Evolutionary conservation across 1,140 invertebrate genomes (phyloP).

Genomic region (Bombus cullumanus): DNA sequence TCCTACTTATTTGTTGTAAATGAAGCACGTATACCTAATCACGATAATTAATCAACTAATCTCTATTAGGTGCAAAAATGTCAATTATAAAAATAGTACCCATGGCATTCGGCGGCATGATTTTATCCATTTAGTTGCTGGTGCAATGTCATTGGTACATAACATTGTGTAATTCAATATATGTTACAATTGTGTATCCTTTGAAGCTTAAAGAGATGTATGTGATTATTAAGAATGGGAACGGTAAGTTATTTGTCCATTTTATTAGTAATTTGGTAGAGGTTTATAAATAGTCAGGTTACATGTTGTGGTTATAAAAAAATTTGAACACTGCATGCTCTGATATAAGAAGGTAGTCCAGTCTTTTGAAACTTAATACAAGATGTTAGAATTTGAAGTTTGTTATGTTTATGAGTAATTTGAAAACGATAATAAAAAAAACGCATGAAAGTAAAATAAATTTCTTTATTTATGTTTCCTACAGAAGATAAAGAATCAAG

Average conservation of each 20-base stretch:
- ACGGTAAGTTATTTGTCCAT: not conserved
- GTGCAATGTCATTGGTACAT: not conserved
- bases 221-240: not conserved
- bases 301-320: slow-evolving; percentile 9
- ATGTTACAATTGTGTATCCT: not conserved
- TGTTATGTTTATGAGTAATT: too few species aligned
- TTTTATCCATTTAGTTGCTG: slow-evolving; percentile 30
- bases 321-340: slow-evolving; percentile 22
- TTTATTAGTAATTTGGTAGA: not conserved
- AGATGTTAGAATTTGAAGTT: not conserved
- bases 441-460: slow-evolving; percentile 7
- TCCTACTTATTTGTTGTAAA: too few species aligned
- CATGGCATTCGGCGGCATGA: slow-evolving; percentile 36
- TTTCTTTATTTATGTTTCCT: slow-evolving; percentile 8
- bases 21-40: not conserved
- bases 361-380: not conserved
- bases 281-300: not conserved
- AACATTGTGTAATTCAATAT: slow-evolving; percentile 1
- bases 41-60: not conserved
- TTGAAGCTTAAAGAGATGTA: not conserved
- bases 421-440: not conserved
- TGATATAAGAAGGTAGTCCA: not conserved
- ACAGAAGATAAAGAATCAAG: not conserved
- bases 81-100: slow-evolving; percentile 22
- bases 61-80: not conserved